Conservation (phyloP, 2,113 vertebrate species). For the Nettapus auritus region DNA sequence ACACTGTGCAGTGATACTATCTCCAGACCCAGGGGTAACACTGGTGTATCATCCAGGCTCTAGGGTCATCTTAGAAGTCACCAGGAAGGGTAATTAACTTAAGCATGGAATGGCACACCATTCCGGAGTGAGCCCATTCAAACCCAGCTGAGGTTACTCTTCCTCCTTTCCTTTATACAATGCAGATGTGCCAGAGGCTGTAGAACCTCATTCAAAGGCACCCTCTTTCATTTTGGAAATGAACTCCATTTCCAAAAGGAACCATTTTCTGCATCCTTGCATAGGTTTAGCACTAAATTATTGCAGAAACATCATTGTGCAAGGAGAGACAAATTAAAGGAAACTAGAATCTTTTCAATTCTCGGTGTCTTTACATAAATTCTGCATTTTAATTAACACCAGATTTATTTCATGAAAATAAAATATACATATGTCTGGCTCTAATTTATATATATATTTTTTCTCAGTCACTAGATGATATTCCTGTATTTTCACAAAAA, state of each 20-base stretch:
- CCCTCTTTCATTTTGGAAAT: not conserved
- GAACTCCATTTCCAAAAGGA: not conserved
- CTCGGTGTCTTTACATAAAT: not conserved
- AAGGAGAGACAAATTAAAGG: not conserved
- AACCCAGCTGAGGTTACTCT: not conserved
- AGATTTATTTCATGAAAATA: not conserved
- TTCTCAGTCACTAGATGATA: not conserved
- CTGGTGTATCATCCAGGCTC: not conserved
- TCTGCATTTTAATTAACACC: not conserved
- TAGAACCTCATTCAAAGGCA: not conserved
- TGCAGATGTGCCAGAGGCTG: not conserved
- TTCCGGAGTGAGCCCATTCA: not conserved
- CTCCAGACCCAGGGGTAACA: not conserved
- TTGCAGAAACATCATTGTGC: not conserved
- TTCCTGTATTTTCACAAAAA: not conserved
- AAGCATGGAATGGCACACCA: not conserved
- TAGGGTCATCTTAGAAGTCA: not conserved
- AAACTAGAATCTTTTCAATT: not conserved
- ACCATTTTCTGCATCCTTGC: not conserved
- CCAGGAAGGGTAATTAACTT: not conserved
- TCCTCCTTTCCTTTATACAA: not conserved
- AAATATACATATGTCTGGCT: not conserved
- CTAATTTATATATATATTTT: not conserved
- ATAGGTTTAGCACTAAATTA: not conserved
- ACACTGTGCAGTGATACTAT: not conserved